These are phyloP conservation scores for Melikaiella ostensackeni DNA, from an alignment of 2,888 invertebrate genomes.

Conservation along the genomic window DNA sequence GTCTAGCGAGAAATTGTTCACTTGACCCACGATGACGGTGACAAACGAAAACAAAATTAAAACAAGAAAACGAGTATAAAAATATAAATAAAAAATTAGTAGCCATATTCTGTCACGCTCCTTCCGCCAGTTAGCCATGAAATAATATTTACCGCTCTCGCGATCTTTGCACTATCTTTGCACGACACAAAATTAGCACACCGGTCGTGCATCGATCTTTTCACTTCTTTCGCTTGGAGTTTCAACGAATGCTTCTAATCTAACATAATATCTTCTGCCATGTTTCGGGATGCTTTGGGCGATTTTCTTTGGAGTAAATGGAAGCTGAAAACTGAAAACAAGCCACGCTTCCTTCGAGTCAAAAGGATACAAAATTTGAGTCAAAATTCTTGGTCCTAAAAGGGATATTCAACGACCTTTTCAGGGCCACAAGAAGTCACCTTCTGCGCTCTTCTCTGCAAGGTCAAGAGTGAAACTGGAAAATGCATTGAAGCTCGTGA, in stretches of 20 bases:
- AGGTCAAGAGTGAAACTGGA: constrained; percentile 72
- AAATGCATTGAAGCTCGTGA: constrained; percentile 68
- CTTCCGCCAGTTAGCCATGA: constrained; percentile 14
- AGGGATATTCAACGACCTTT: constrained; percentile 59
- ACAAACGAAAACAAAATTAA: constrained; percentile 11
- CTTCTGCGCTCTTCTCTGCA: constrained; percentile 65
- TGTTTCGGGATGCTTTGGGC: constrained; percentile 54
- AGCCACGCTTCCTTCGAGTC: constrained; percentile 10
- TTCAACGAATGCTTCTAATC: constrained; percentile 27
- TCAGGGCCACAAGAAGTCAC: constrained; percentile 70
- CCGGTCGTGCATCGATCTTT: neutral
- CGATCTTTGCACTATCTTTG: neutral
- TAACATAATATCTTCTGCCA: constrained; percentile 56
- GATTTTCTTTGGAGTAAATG: constrained; percentile 14
- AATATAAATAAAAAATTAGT: constrained; percentile 29
- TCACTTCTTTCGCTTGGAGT: constrained; percentile 2
- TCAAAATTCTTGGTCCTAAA: constrained; percentile 43
- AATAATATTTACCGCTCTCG: neutral
- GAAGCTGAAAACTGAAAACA: constrained; percentile 24
- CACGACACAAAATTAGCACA: neutral
- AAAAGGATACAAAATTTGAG: constrained; percentile 13
- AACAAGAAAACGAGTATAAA: constrained; percentile 11
- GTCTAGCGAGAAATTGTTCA: neutral
- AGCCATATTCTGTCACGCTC: neutral
- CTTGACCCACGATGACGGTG: neutral